Evolutionary conservation across 1,140 invertebrate genomes (phyloP), one percentile per base, ranked within the genome.

Genomic region (Adelges cooleyi): DNA sequence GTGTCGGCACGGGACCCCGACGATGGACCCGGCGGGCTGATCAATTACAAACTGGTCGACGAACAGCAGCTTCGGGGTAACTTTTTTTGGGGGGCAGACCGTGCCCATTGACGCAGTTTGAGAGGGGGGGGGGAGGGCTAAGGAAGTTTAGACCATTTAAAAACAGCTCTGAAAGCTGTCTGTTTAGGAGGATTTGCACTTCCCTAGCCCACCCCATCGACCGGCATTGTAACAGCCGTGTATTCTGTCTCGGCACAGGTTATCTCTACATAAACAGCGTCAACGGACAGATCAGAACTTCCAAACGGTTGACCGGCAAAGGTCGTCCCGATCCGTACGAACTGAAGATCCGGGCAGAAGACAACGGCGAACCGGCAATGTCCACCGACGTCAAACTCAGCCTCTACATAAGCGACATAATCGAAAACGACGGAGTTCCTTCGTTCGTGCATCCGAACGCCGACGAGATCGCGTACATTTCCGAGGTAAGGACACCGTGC

Each of bases 361-460:
- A 92, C 74, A 79, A 80, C 54, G 88, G 87, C 1, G 79, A 79
- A 15, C 80, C 81, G 23, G 71, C 80, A 25, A 75, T 87, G 1
- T 80, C 76, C 53, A 78, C 81, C 0, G 84, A 87, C 49, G 80
- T 83, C 0, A 78, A 79, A 20, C 71, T 90, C 0, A 77, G 79
- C 1, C 71, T 91, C 1, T 86, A 84, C 68, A 84, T 92, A 23
- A 86, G 87, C 0, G 87, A 92, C 71, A 85, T 91, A 0, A 86
- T 87, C 42, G 83, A 83, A 65, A 91, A 91, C 71, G 88, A 91
- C 72, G 89, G 88, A 0, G 84, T 90, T 8, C 89, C 89, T 0
- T 76, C 80, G 8, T 89, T 91, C 68, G 80, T 89, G 8, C 76
- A 81, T 46, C 87, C 87, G 0, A 80, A 80, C 4, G 72, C 81